A percentile compares a stretch with the other conserved stretches of the same genome.
phyloP scores from a whole-genome alignment of 2,113 vertebrate genomes.

The Baryphthengus martii region DNA sequence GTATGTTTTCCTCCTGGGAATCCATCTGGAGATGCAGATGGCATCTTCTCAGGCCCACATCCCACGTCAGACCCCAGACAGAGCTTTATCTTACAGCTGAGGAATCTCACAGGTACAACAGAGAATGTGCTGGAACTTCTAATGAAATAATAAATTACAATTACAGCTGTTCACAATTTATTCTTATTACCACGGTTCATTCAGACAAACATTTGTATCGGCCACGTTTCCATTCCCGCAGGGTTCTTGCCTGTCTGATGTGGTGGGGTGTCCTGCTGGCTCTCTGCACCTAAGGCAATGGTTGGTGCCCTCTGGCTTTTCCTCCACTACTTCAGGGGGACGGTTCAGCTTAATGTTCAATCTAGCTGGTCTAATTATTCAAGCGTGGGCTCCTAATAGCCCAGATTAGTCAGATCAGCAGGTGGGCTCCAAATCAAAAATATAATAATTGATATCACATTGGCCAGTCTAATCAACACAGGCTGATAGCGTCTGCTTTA shows the following conservation, averaged over 20 bases:
- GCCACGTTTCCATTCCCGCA: not conserved
- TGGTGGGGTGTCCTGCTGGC: not conserved
- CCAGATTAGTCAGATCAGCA: not conserved
- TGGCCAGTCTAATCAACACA: not conserved
- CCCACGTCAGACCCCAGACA: not conserved
- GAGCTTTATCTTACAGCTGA: not conserved
- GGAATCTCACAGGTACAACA: not conserved
- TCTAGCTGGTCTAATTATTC: not conserved
- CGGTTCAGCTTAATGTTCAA: not conserved
- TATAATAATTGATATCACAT: slow-evolving; percentile 2
- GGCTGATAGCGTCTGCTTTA: not conserved
- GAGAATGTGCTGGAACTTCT: not conserved
- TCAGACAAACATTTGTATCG: not conserved
- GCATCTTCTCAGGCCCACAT: not conserved
- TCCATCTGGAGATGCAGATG: not conserved
- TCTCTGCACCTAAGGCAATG: not conserved
- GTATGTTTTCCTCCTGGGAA: not conserved
- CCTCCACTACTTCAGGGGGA: not conserved
- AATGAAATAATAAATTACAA: not conserved
- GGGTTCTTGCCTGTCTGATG: not conserved
- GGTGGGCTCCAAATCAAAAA: not conserved
- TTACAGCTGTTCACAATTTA: not conserved
- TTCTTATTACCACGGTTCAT: not conserved
- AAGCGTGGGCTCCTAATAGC: not conserved
- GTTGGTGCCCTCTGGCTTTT: not conserved